A percentile compares a stretch with the other conserved stretches of the same genome.
These are phyloP conservation scores for Campoplex capitator DNA, from an alignment of 2,888 invertebrate species.

Conservation along the genomic window DNA sequence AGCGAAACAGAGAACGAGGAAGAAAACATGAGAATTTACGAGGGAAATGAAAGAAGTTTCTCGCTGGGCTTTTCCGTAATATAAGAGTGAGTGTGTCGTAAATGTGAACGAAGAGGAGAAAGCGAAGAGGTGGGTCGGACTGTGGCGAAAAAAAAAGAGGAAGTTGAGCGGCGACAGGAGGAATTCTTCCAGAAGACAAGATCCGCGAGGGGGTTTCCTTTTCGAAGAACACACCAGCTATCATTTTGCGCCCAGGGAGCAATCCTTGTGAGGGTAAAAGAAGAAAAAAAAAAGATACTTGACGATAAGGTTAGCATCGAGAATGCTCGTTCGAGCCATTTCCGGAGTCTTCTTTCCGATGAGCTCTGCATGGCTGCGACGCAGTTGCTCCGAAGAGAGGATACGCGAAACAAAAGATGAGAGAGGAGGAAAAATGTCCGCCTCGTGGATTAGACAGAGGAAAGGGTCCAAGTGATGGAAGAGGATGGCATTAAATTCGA, in stretches of 20 bases:
- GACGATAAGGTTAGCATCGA: slow-evolving; percentile 53
- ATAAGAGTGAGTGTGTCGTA: slow-evolving; percentile 57
- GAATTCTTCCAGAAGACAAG: slow-evolving; percentile 66
- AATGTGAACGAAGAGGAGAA: slow-evolving; percentile 55
- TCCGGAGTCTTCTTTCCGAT: slow-evolving; percentile 30
- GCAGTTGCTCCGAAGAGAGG: neutral
- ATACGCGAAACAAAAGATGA: slow-evolving; percentile 45
- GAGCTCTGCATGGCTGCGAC: slow-evolving; percentile 31
- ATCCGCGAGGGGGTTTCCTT: slow-evolving; percentile 64
- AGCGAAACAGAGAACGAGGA: slow-evolving; percentile 30
- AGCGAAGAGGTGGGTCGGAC: slow-evolving; percentile 35
- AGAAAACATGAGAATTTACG: slow-evolving; percentile 66
- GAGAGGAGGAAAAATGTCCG: slow-evolving; percentile 55
- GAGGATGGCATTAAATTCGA: slow-evolving; percentile 62
- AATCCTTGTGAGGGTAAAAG: slow-evolving; percentile 52
- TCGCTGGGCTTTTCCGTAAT: slow-evolving; percentile 60
- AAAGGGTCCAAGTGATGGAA: slow-evolving; percentile 47
- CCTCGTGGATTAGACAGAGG: slow-evolving; percentile 62
- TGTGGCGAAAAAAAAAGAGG: slow-evolving; percentile 26
- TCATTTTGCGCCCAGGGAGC: slow-evolving; percentile 64
- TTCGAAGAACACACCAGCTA: slow-evolving; percentile 42
- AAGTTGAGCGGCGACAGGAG: slow-evolving; percentile 57
- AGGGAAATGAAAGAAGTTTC: slow-evolving; percentile 70
- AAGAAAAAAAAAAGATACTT: slow-evolving; percentile 11
- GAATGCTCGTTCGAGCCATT: slow-evolving; percentile 51